A percentile compares a stretch with the other conserved stretches of the same genome.
phyloP scores from a whole-genome alignment of 2,113 vertebrate species.

The Macquaria australasica region DNA sequence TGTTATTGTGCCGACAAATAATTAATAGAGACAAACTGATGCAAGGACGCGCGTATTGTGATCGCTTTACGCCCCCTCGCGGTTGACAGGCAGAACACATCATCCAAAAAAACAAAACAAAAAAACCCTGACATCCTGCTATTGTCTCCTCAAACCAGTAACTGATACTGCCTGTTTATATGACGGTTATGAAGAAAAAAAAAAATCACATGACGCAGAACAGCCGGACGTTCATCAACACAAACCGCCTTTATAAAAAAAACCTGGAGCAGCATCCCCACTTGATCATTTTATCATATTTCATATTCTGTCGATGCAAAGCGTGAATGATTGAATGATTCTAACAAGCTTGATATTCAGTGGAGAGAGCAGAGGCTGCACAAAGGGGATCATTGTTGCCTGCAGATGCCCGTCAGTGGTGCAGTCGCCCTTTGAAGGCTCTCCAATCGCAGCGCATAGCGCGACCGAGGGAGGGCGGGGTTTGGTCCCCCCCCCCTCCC shows the following conservation, averaged over 20 bases:
- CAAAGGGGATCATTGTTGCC: slow-evolving; percentile 84
- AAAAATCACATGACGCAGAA: slow-evolving; percentile 41
- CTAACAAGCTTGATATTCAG: slow-evolving; percentile 31
- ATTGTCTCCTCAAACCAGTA: slow-evolving; percentile 61
- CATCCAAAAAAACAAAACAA: too few species aligned
- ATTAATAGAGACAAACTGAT: not conserved
- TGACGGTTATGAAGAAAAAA: slow-evolving; percentile 31
- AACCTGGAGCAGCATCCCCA: not conserved
- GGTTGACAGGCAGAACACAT: slow-evolving; percentile 17
- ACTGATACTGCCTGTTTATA: slow-evolving; percentile 37
- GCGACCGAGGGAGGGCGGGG: slow-evolving; percentile 73
- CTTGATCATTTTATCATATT: slow-evolving; percentile 16
- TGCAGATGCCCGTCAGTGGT: slow-evolving; percentile 72
- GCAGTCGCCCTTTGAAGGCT: slow-evolving; percentile 72
- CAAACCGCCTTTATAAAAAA: not conserved
- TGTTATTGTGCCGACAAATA: not conserved
- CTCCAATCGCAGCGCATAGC: slow-evolving; percentile 80
- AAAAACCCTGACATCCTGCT: slow-evolving; percentile 2
- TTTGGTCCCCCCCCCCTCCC: slow-evolving; percentile 44
- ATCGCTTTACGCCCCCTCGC: slow-evolving; percentile 64
- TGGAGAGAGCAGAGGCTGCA: slow-evolving; percentile 59
- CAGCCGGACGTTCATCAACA: slow-evolving; percentile 7
- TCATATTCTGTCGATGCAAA: slow-evolving; percentile 31
- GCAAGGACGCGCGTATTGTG: not conserved
- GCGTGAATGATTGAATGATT: slow-evolving; percentile 22